Conservation (phyloP, 2,888 invertebrate species). For the Anticlea derivata region DNA sequence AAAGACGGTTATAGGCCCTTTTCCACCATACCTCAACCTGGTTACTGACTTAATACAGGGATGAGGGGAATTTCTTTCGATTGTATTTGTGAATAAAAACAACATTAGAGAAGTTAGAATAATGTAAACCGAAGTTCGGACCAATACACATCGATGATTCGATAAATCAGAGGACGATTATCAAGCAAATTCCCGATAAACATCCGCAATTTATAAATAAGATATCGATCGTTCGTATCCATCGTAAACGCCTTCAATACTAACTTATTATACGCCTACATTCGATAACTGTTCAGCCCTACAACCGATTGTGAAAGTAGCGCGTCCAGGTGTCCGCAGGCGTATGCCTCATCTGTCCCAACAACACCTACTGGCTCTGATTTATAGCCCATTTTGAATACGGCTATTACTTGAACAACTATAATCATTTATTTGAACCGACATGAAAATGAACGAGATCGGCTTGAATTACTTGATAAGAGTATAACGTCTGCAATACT, state of each 20-base stretch:
- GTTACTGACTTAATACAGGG: too few species aligned
- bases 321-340: slow-evolving; percentile 42
- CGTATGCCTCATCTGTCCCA: slow-evolving; percentile 53
- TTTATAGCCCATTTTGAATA: slow-evolving; percentile 29
- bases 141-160: not conserved
- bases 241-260: slow-evolving; percentile 9
- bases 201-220: slow-evolving; percentile 11
- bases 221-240: slow-evolving; percentile 11
- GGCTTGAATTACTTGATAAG: slow-evolving; percentile 14
- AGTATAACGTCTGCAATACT: slow-evolving; percentile 2
- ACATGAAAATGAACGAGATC: slow-evolving; percentile 18
- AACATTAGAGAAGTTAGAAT: too few species aligned
- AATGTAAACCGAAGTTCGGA: not conserved
- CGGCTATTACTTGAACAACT: slow-evolving; percentile 16
- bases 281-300: slow-evolving; percentile 26
- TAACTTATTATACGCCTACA: slow-evolving; percentile 18
- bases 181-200: not conserved
- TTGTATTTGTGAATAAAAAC: too few species aligned
- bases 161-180: not conserved
- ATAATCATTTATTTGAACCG: slow-evolving; percentile 21
- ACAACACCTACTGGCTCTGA: slow-evolving; percentile 45
- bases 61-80: too few species aligned
- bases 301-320: slow-evolving; percentile 49
- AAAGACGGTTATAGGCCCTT: too few species aligned
- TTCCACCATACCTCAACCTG: too few species aligned